A percentile compares a stretch with the other conserved stretches of the same genome.
Conservation (phyloP, 2,797 vertebrate genomes). For the Sebastes itinus region DNA sequence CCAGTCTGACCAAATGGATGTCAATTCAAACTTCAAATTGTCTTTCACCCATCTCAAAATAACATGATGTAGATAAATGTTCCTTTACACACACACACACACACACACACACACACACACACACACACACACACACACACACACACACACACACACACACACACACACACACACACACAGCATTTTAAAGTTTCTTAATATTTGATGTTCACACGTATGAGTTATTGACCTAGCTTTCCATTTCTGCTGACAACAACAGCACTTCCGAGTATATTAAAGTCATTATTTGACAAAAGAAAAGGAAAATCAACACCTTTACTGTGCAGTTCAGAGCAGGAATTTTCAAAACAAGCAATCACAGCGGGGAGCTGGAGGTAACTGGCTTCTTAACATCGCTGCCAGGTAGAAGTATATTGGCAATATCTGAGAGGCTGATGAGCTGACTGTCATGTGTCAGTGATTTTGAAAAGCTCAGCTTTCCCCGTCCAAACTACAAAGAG, state of each 20-base stretch:
- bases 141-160: not conserved
- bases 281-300: not conserved
- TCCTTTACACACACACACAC: not conserved
- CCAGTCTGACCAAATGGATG: not conserved
- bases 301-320: not conserved
- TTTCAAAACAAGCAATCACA: conserved; percentile 26
- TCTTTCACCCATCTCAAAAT: not conserved
- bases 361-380: not conserved
- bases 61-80: not conserved
- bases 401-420: not conserved
- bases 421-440: conserved; percentile 17
- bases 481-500: conserved; percentile 5
- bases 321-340: not conserved
- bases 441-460: conserved; percentile 32
- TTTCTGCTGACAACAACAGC: not conserved
- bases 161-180: not conserved
- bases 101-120: not conserved
- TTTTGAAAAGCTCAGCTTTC: conserved; percentile 18
- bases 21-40: not conserved
- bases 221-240: not conserved
- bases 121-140: too few relatives aligned
- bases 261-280: not conserved
- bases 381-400: conserved; percentile 7
- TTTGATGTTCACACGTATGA: not conserved
- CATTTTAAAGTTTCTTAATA: not conserved